Percentiles rank a stretch among this genome's conserved stretches.
phyloP scores from a whole-genome alignment of 2,797 vertebrate species.

The Masticophis lateralis region DNA sequence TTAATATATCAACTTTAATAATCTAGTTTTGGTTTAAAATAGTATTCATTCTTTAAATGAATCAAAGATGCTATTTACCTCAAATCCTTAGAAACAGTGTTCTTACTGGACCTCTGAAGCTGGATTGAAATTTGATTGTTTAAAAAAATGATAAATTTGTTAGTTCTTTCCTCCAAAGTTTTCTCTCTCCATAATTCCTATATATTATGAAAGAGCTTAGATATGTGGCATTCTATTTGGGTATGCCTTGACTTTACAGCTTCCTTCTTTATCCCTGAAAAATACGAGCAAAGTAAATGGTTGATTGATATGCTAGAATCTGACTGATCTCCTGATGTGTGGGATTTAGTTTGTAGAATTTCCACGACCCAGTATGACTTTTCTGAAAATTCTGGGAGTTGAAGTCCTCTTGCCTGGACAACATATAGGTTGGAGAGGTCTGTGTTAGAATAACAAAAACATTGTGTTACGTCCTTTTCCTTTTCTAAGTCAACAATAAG shows the following conservation, averaged over 20 bases:
- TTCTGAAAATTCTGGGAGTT: neutral
- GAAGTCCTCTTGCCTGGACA: neutral
- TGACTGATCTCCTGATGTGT: neutral
- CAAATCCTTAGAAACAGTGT: neutral
- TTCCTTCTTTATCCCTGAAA: neutral
- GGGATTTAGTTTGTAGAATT: neutral
- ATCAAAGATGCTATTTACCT: neutral
- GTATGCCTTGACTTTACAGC: neutral
- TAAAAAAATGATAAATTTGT: neutral
- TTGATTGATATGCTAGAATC: neutral
- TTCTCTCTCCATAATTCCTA: neutral
- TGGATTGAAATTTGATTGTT: neutral
- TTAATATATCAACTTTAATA: neutral
- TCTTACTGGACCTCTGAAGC: constrained; percentile 18
- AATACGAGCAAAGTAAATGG: neutral
- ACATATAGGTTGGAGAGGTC: neutral
- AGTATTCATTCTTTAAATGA: neutral
- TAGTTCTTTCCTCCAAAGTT: neutral
- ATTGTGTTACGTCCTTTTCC: neutral
- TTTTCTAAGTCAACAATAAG: neutral
- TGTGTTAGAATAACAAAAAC: neutral
- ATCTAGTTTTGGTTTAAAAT: constrained; percentile 19
- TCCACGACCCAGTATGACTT: neutral
- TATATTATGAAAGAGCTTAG: neutral
- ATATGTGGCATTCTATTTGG: neutral